phyloP scores from a whole-genome alignment of 2,113 vertebrate genomes.

The Solenodon paradoxus region DNA sequence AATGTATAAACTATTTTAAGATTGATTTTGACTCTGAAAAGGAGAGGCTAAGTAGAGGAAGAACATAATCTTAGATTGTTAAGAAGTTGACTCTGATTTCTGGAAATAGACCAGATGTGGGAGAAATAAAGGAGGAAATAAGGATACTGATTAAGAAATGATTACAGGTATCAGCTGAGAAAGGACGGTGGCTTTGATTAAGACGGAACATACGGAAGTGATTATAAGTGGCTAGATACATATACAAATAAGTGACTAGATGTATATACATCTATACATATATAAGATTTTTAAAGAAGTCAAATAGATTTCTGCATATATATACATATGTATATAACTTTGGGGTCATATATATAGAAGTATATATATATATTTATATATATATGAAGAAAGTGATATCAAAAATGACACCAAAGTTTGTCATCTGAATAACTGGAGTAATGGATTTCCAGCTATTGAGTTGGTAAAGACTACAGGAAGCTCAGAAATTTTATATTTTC shows the following conservation, averaged over 20 bases:
- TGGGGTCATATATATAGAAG: too few species aligned
- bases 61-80: not conserved
- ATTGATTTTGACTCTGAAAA: not conserved
- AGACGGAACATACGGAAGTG: not conserved
- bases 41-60: not conserved
- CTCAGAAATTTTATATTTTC: not conserved
- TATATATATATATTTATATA: not conserved
- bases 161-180: not conserved
- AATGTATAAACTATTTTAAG: not conserved
- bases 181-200: not conserved
- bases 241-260: too few species aligned
- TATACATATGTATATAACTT: too few species aligned
- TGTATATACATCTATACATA: too few species aligned
- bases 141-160: not conserved
- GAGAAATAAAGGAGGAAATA: not conserved
- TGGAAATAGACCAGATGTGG: not conserved
- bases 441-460: not conserved
- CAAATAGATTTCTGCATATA: not conserved
- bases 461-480: not conserved
- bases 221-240: not conserved
- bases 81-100: not conserved
- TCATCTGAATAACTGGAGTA: not conserved
- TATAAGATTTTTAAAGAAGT: not conserved
- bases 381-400: not conserved
- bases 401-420: not conserved